Base-by-base conservation (phyloP, 2,888 invertebrate species). In the Cantharis nigra region DNA sequence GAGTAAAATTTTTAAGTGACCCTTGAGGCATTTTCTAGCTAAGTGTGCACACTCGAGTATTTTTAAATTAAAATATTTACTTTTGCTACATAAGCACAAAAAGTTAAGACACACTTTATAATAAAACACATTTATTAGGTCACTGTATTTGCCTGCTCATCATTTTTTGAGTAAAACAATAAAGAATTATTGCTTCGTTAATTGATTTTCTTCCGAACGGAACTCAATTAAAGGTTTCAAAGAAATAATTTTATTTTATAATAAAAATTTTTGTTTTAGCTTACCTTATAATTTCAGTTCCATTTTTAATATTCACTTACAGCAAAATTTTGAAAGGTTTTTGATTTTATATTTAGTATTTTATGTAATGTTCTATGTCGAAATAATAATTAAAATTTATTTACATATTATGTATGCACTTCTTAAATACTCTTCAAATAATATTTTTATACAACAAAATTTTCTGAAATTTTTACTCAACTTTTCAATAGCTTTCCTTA, bases 121-220 rank as follows among this genome's bases (percentile, higher is more conserved):
- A 71, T 65, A 72, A 76, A 69, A 69, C 76, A 69, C 62, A 65
- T 77, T 77, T 77, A 77, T 77, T 77, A 69, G 76, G 76, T 77
- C 76, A 77, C 30, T 62, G 70, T 67, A 75, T 69, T 69, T 69
- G 67, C 75, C 71, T 75, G 72, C 26, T 75, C 71, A 72, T 75
- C 75, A 75, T 63, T 75, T 75, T 30, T 75, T 70, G 33, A 70
- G 65, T 70, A 71, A 16, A 28, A 64, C 49, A 75, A 75, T 63
- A 74, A 63, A 63, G n/a, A 69, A 30, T 75, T 16, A 16, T 16
- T 75, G 65, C 64, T 20, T 69, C 69, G 69, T 75, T 75, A 64
- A 75, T 75, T 67, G 70, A 72, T 72, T 72, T 62, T 23, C 67
- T 28, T 65, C 65, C 33, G 14, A 67, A 28, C 67, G 67, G 14